Evolutionary conservation across 2,797 vertebrate species (phyloP).

Genomic region (Borostomias antarcticus): DNA sequence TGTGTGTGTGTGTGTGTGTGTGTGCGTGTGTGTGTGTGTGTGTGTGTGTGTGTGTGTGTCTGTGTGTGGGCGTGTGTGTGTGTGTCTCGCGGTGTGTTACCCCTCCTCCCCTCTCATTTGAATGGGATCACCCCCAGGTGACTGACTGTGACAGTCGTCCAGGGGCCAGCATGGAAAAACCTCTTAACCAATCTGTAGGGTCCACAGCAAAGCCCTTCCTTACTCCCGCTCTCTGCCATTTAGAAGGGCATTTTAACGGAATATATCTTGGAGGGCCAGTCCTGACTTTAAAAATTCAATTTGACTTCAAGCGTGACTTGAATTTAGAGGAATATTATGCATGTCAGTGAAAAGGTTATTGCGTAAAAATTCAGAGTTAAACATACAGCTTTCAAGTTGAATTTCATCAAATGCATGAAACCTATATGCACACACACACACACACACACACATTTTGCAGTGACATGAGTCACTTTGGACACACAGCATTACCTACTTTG

Average conservation of each 20-base stretch:
- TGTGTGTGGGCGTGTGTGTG: background rate
- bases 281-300: background rate
- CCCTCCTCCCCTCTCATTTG: conserved; percentile 8
- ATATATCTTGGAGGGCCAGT: background rate
- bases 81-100: too few relatives aligned
- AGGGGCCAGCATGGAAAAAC: conserved; percentile 71
- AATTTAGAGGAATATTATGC: background rate
- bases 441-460: background rate
- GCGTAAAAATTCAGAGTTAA: background rate
- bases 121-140: conserved; percentile 62
- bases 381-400: background rate
- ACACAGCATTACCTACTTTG: too few relatives aligned
- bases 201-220: conserved; percentile 30
- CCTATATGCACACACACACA: background rate
- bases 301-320: background rate
- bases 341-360: background rate
- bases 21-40: background rate
- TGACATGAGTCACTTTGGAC: too few relatives aligned
- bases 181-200: conserved; percentile 50
- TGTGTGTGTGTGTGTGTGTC: conserved; percentile 1
- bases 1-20: background rate
- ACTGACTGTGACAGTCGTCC: conserved; percentile 61
- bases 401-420: background rate
- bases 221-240: background rate
- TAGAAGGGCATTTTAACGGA: too few relatives aligned